Base-by-base conservation (phyloP, 2,888 invertebrate species). In the Lobophora halterata region DNA sequence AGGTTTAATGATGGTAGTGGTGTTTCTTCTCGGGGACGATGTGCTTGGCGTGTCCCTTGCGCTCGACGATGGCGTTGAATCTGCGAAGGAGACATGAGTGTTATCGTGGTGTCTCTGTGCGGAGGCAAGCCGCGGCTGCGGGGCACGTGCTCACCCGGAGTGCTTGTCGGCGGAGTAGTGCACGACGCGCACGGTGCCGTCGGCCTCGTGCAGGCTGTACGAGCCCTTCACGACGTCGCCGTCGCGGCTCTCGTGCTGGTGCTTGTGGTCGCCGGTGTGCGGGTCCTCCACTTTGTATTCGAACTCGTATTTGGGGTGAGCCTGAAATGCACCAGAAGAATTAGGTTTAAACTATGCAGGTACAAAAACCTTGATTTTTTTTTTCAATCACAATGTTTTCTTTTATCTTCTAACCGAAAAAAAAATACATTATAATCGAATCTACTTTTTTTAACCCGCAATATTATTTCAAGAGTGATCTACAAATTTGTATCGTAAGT, bases 221-320 rank as follows among this genome's bases (percentile, higher is more conserved):
- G 86, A 52, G 9, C 90, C 90, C 54, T 86, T 79, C 38, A 90
- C 90, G 9, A 73, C 77, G 55, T 89, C 82, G 3, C 89, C 90
- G 69, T 86, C 81, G 34, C 79, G 73, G 47, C 70, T 65, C 66
- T 88, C 88, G 27, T 76, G 65, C 58, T 82, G 82, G 44, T 57
- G 61, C 60, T 83, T 81, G 53, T 65, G 55, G 67, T 88, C 87
- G 8, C 78, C 77, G 35, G 83, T 87, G 59, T 85, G 80, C 7
- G 74, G 75, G 55, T 88, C 86, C 52, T 68, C 57, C 13, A 88
- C 81, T 43, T 79, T 77, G 61, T 88, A 88, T 44, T 71, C 76
- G 57, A 72, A 83, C 30, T 61, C 59, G 41, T 71, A 70, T 6
- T 64, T 65, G 6, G 69, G 65, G 29, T 67, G 53, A 9, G 58